phyloP scores from a whole-genome alignment of 2,113 vertebrate species.

The Dasyurus viverrinus region DNA sequence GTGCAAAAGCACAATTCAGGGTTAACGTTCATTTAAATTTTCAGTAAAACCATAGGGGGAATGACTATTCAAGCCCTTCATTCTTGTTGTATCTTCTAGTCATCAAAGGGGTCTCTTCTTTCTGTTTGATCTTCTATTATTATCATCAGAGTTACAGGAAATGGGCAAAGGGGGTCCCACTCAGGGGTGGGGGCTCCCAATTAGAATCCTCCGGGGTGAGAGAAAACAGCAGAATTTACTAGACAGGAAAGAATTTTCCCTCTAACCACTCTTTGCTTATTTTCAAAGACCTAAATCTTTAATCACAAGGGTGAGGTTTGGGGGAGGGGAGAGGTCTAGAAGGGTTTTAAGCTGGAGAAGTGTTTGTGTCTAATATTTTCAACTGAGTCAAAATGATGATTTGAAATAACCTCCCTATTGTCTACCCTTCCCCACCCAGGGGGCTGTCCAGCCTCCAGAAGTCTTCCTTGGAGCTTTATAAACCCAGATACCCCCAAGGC shows the following conservation, averaged over 20 bases:
- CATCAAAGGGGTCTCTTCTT: background rate
- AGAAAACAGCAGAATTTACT: background rate
- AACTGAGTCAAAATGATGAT: background rate
- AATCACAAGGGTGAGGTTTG: background rate
- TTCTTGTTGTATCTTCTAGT: background rate
- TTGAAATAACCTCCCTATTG: background rate
- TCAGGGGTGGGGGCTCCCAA: background rate
- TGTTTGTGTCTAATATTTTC: background rate
- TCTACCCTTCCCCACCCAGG: background rate
- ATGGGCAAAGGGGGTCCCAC: background rate
- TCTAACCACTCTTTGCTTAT: background rate
- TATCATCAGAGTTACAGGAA: background rate
- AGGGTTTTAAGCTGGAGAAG: background rate
- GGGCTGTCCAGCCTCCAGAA: background rate
- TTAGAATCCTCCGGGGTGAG: background rate
- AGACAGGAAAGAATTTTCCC: background rate
- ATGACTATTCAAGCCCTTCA: background rate
- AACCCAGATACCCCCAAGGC: background rate
- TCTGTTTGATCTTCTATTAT: background rate
- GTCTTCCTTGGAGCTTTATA: background rate
- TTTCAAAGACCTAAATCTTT: background rate
- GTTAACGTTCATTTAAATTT: background rate
- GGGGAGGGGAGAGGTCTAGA: background rate
- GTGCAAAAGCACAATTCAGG: too few species aligned
- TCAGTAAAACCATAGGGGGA: background rate